Evolutionary conservation across 2,888 invertebrate genomes (phyloP).

Genomic region (Cepaea hortensis): DNA sequence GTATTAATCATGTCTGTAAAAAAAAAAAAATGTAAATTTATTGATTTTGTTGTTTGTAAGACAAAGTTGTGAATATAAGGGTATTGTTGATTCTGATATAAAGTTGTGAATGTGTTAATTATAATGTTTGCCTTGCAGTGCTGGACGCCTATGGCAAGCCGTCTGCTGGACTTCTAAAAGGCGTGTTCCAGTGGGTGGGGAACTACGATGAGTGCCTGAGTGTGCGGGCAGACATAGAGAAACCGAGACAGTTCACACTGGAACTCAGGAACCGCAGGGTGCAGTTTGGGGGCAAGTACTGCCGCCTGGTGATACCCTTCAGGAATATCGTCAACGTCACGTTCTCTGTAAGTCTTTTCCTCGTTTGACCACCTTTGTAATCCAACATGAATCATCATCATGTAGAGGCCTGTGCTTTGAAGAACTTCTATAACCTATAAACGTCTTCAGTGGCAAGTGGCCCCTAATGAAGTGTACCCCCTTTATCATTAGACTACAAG

Average conservation of each 20-base stretch:
- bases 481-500: too few species aligned
- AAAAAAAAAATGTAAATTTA: too few species aligned
- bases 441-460: too few species aligned
- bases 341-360: conserved; percentile 8
- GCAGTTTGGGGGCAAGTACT: conserved; percentile 35
- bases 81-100: too few species aligned
- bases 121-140: conserved; percentile 54
- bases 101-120: too few species aligned
- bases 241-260: conserved; percentile 9
- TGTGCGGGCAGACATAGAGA: conserved; percentile 46
- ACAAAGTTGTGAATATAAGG: too few species aligned
- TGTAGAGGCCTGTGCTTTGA: too few species aligned
- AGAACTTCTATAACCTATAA: too few species aligned
- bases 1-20: too few species aligned
- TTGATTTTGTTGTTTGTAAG: too few species aligned
- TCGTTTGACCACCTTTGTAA: background rate
- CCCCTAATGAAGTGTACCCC: too few species aligned
- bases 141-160: conserved; percentile 68
- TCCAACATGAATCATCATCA: too few species aligned
- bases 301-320: conserved; percentile 39
- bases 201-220: conserved; percentile 62
- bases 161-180: conserved; percentile 59
- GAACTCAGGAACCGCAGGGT: background rate
- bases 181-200: conserved; percentile 61
- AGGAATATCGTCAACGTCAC: conserved; percentile 11